These are phyloP conservation scores for Enteromius treurensis DNA, from an alignment of 2,797 vertebrate genomes.

Conservation along the genomic window DNA sequence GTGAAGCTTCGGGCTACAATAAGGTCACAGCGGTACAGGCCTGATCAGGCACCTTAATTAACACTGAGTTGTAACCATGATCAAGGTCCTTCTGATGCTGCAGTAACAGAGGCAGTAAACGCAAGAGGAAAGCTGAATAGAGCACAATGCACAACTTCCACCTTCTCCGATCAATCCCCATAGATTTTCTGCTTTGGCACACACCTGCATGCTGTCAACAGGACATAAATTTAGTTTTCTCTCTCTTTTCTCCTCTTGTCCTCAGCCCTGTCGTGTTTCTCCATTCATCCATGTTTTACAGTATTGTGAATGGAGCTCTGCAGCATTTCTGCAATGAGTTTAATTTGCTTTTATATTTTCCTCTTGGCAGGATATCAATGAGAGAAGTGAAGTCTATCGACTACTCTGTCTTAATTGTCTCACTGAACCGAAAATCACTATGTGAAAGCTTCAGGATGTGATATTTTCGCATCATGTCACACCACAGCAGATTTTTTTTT, in stretches of 20 bases:
- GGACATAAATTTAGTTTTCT: conserved; percentile 69
- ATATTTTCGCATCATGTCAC: background rate
- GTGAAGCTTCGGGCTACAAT: conserved; percentile 48
- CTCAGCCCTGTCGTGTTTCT: conserved; percentile 30
- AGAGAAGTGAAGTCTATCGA: conserved; percentile 51
- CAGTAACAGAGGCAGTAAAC: conserved; percentile 44
- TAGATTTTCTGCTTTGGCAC: conserved; percentile 79
- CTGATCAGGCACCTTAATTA: conserved; percentile 80
- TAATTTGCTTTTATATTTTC: conserved; percentile 49
- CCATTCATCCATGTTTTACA: conserved; percentile 65
- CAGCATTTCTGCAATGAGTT: conserved; percentile 25
- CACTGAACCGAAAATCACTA: conserved; percentile 67
- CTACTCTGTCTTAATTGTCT: conserved; percentile 68
- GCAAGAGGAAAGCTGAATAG: conserved; percentile 61
- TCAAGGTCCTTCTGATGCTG: conserved; percentile 72
- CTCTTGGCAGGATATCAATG: conserved; percentile 64
- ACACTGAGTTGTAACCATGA: conserved; percentile 75
- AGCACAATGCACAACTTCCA: conserved; percentile 70
- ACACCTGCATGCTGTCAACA: conserved; percentile 77
- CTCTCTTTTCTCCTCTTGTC: conserved; percentile 48
- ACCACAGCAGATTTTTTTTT: background rate
- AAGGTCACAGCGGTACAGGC: conserved; percentile 70
- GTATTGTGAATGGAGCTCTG: conserved; percentile 62
- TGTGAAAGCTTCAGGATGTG: conserved; percentile 56
- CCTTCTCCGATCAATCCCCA: conserved; percentile 71